Conservation (phyloP, 1,140 invertebrate genomes). For the Drosophila fuyamai region DNA sequence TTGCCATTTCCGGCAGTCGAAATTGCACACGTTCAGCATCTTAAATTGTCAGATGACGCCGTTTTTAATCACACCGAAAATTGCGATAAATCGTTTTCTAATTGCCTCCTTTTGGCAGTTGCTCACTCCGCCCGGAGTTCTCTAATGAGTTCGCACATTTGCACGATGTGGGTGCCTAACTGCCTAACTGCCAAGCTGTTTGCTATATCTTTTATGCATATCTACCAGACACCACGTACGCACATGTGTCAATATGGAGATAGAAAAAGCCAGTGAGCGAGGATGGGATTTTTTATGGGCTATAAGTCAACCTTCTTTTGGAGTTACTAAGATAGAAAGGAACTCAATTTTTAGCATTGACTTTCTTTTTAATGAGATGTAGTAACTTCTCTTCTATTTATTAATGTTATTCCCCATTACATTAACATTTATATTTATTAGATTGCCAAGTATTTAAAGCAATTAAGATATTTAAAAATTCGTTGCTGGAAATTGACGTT, state of each 20-base stretch:
- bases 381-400: not conserved
- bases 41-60: slow-evolving; percentile 30
- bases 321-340: slow-evolving; percentile 24
- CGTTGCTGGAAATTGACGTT: no score
- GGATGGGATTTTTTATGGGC: slow-evolving; percentile 20
- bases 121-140: slow-evolving; percentile 9
- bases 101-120: slow-evolving; percentile 52
- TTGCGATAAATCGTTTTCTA: slow-evolving; percentile 76
- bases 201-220: slow-evolving; percentile 38
- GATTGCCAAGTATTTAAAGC: no score
- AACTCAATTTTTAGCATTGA: slow-evolving; percentile 12
- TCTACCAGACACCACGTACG: slow-evolving; percentile 36
- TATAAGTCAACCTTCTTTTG: slow-evolving; percentile 9
- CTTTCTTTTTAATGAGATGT: not conserved
- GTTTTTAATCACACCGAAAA: slow-evolving; percentile 72
- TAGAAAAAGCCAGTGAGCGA: not conserved
- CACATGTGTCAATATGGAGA: slow-evolving; percentile 50
- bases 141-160: slow-evolving; percentile 73
- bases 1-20: slow-evolving; percentile 4
- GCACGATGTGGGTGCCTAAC: slow-evolving; percentile 41
- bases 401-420: no score
- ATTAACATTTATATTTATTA: no score
- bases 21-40: slow-evolving; percentile 42
- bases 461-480: no score
- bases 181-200: slow-evolving; percentile 35